A percentile compares a stretch with the other conserved stretches of the same genome.
Conservation (phyloP, 2,888 invertebrate genomes). For the Dasysyrphus albostriatus region DNA sequence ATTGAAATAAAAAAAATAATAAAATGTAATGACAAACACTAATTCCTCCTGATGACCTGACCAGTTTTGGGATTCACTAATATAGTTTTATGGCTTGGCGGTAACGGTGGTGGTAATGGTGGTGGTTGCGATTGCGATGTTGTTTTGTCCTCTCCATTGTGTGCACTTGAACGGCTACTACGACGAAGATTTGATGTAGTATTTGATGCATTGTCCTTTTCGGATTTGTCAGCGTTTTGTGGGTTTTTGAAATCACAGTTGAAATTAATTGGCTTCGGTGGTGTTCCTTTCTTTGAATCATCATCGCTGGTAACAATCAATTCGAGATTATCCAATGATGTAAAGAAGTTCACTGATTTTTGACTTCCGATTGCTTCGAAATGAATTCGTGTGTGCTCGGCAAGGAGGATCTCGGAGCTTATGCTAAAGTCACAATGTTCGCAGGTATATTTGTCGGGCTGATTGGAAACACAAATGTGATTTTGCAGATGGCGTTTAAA, state of each 20-base stretch:
- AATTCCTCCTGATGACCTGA: conserved; percentile 83
- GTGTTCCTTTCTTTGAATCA: conserved; percentile 45
- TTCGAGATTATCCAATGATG: conserved; percentile 82
- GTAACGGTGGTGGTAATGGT: conserved; percentile 65
- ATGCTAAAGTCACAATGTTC: conserved; percentile 93
- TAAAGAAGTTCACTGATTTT: conserved; percentile 82
- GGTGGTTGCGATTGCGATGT: conserved; percentile 60
- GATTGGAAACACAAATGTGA: conserved; percentile 87
- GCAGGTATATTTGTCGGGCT: conserved; percentile 87
- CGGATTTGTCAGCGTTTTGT: conserved; percentile 33
- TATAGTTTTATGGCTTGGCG: conserved; percentile 81
- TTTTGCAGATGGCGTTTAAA: conserved; percentile 90
- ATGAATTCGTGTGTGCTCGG: conserved; percentile 92
- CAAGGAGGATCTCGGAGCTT: conserved; percentile 89
- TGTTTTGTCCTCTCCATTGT: conserved; percentile 63
- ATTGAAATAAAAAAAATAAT: conserved; percentile 41
- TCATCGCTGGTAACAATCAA: conserved; percentile 79
- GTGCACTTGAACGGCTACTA: conserved; percentile 79
- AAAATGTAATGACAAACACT: conserved; percentile 76
- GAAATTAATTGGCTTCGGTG: conserved; percentile 61
- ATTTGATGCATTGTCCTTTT: conserved; percentile 11
- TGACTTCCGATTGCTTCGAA: conserved; percentile 84
- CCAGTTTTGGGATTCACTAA: conserved; percentile 83
- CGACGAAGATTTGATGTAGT: conserved; percentile 78
- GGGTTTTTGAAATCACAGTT: conserved; percentile 57